Conservation (phyloP, 2,888 invertebrate species). For the Amiota minor region DNA sequence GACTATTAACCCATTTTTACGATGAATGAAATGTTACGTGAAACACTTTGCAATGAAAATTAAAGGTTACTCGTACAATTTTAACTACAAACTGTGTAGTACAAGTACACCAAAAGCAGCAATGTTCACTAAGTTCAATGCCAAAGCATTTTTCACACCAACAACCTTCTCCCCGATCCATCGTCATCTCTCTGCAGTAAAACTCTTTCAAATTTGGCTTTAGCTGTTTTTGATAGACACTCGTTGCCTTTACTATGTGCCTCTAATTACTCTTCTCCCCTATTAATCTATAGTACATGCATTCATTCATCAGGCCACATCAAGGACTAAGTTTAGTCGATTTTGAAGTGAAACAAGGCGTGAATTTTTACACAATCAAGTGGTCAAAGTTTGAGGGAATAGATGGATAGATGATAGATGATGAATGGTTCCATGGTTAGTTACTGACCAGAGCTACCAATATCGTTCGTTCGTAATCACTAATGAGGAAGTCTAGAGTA, state of each 20-base stretch:
- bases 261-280: neutral
- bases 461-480: conserved; percentile 7
- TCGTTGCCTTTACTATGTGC: neutral
- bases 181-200: neutral
- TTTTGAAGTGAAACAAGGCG: conserved; percentile 28
- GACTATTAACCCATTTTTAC: too few species aligned
- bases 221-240: neutral
- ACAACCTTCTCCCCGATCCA: neutral
- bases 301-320: neutral
- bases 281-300: neutral
- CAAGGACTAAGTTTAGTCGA: conserved; percentile 25
- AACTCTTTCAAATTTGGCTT: neutral
- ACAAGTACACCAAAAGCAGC: neutral
- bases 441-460: too few species aligned
- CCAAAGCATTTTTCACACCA: conserved; percentile 13
- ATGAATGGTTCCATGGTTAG: too few species aligned
- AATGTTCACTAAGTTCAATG: conserved; percentile 17
- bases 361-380: conserved; percentile 29
- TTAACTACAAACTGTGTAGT: too few species aligned
- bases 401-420: neutral
- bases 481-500: conserved; percentile 8
- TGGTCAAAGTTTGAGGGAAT: conserved; percentile 15
- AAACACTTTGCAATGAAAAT: too few species aligned
- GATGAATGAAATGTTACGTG: too few species aligned
- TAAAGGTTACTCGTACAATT: too few species aligned